Evolutionary conservation across 2,113 vertebrate species (phyloP).

Genomic region (Archocentrus centrarchus): DNA sequence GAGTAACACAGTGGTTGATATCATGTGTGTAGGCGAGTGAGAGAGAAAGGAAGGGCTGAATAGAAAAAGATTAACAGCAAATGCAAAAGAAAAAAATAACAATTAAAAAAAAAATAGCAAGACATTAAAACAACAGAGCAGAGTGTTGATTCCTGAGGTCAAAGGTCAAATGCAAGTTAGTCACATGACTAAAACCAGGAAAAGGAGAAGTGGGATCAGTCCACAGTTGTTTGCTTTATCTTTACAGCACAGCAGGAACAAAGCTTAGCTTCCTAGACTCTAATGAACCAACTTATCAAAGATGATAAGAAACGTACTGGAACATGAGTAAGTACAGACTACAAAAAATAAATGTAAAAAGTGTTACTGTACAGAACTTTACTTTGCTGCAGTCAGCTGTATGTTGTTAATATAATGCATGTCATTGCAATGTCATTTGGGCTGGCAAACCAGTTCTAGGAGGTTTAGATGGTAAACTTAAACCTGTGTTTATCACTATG

Average conservation of each 20-base stretch:
- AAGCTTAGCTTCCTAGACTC: not conserved
- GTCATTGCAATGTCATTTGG: not conserved
- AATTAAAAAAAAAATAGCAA: not conserved
- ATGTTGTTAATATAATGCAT: not conserved
- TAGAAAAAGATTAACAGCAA: not conserved
- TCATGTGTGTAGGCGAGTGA: not conserved
- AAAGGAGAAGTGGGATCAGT: constrained; percentile 35
- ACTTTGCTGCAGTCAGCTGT: not conserved
- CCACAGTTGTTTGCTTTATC: constrained; percentile 15
- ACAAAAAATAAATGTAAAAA: not conserved
- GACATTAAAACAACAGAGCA: not conserved
- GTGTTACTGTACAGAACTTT: not conserved
- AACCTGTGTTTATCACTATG: not conserved
- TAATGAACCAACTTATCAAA: not conserved
- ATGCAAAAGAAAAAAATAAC: not conserved
- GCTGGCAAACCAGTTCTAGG: not conserved
- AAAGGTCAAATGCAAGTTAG: constrained; percentile 59
- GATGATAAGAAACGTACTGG: constrained; percentile 36
- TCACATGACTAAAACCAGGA: constrained; percentile 74
- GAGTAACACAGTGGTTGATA: constrained; percentile 44
- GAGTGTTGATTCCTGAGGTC: constrained; percentile 17
- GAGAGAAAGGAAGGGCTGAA: not conserved
- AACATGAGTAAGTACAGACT: constrained; percentile 62
- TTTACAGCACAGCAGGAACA: constrained; percentile 4
- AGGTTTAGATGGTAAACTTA: not conserved